phyloP scores from a whole-genome alignment of 1,140 invertebrate genomes.

The Gerris buenoi region DNA sequence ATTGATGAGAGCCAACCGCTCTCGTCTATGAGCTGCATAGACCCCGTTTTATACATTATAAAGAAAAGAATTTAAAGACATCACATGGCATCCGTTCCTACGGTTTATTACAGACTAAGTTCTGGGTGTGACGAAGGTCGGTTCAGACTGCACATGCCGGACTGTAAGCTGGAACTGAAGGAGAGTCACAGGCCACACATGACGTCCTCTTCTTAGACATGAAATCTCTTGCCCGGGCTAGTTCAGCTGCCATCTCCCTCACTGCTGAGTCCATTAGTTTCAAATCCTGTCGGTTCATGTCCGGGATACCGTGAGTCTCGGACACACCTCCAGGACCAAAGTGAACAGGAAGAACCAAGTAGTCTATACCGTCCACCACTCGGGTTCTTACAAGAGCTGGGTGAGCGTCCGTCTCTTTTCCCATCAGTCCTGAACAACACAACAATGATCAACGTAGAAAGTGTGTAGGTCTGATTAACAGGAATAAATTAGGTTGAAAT shows the following conservation, averaged over 20 bases:
- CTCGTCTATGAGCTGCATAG: too few species aligned
- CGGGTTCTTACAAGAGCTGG: neutral
- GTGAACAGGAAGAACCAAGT: conserved; percentile 8
- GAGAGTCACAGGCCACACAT: neutral
- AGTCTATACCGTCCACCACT: neutral
- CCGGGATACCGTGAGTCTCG: neutral
- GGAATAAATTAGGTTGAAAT: too few species aligned
- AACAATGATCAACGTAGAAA: too few species aligned
- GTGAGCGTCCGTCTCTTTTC: neutral
- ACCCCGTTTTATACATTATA: too few species aligned
- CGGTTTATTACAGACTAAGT: too few species aligned
- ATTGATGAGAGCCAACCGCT: too few species aligned
- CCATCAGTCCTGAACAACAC: neutral
- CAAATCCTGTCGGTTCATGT: conserved; percentile 6
- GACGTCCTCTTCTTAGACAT: neutral
- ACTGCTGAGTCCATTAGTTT: conserved; percentile 6
- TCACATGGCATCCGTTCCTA: too few species aligned
- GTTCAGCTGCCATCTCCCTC: neutral
- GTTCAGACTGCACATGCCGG: too few species aligned
- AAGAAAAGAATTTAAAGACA: too few species aligned
- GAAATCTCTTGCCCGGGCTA: neutral
- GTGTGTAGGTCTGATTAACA: too few species aligned
- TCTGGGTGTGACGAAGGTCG: too few species aligned
- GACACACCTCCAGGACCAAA: conserved; percentile 7
- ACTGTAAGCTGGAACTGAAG: neutral